Percentiles rank a stretch among this genome's conserved stretches.
Conservation (phyloP, 1,140 invertebrate genomes). For the Drosophila ficusphila region DNA sequence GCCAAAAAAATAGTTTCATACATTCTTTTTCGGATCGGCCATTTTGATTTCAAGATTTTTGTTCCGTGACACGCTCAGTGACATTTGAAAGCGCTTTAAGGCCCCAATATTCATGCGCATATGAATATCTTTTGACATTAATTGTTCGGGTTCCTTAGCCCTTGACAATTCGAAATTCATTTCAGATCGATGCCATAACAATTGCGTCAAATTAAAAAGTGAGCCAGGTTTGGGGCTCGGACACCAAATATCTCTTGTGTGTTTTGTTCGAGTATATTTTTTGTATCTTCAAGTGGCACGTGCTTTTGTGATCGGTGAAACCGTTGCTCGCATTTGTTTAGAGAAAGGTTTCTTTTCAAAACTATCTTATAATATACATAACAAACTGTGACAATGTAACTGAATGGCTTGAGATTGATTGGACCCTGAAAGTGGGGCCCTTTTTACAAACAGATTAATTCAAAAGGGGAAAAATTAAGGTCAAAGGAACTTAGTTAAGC, state of each 20-base stretch:
- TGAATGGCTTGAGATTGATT: slow-evolving; percentile 64
- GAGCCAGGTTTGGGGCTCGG: slow-evolving; percentile 30
- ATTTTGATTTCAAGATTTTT: slow-evolving; percentile 40
- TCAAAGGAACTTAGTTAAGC: slow-evolving; percentile 23
- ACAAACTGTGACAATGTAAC: slow-evolving; percentile 58
- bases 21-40: slow-evolving; percentile 51
- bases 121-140: slow-evolving; percentile 67
- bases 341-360: slow-evolving; percentile 73
- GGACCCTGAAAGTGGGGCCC: slow-evolving; percentile 56
- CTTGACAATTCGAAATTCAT: slow-evolving; percentile 65
- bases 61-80: slow-evolving; percentile 58
- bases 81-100: slow-evolving; percentile 74
- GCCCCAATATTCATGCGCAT: slow-evolving; percentile 41
- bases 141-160: slow-evolving; percentile 69
- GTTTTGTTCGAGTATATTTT: slow-evolving; percentile 43
- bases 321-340: slow-evolving; percentile 74
- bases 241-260: slow-evolving; percentile 14
- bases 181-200: slow-evolving; percentile 71
- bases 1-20: slow-evolving; percentile 39
- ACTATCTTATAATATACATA: slow-evolving; percentile 52
- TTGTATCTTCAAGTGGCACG: slow-evolving; percentile 72
- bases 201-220: slow-evolving; percentile 79
- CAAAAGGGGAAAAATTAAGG: slow-evolving; percentile 20
- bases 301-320: slow-evolving; percentile 75
- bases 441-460: slow-evolving; percentile 18